These are phyloP conservation scores for Onychomys arenicola DNA, from an alignment of 2,797 vertebrate genomes.

Conservation along the genomic window DNA sequence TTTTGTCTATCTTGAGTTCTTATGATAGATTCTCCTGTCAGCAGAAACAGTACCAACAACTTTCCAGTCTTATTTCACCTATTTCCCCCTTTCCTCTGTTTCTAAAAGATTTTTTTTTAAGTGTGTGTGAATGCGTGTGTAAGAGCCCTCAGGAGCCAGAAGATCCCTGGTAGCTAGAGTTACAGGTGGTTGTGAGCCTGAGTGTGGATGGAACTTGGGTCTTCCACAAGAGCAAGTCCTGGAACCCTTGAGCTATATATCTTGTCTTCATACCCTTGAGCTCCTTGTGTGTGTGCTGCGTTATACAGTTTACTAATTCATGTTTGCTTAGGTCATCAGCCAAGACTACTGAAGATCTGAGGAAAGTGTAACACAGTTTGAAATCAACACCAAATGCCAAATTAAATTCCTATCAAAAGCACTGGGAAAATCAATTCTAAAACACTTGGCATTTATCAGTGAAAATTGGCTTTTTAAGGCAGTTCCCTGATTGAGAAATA, in stretches of 20 bases:
- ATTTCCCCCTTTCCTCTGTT: neutral
- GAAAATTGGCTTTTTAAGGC: neutral
- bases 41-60: neutral
- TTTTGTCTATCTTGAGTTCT: neutral
- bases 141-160: neutral
- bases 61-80: neutral
- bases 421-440: neutral
- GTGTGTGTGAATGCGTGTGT: neutral
- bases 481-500: conserved; percentile 18
- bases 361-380: neutral
- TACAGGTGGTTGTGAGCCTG: neutral
- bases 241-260: neutral
- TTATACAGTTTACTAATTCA: neutral
- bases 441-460: neutral
- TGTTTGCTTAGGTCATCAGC: neutral
- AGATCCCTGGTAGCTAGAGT: neutral
- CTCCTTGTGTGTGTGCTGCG: neutral
- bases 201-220: neutral
- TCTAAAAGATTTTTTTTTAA: neutral
- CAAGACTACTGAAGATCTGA: neutral
- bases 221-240: neutral
- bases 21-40: neutral
- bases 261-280: no score
- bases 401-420: conserved; percentile 13
- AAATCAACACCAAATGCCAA: neutral